Evolutionary conservation across 2,113 vertebrate species (phyloP).

Genomic region (Podocnemis expansa): DNA sequence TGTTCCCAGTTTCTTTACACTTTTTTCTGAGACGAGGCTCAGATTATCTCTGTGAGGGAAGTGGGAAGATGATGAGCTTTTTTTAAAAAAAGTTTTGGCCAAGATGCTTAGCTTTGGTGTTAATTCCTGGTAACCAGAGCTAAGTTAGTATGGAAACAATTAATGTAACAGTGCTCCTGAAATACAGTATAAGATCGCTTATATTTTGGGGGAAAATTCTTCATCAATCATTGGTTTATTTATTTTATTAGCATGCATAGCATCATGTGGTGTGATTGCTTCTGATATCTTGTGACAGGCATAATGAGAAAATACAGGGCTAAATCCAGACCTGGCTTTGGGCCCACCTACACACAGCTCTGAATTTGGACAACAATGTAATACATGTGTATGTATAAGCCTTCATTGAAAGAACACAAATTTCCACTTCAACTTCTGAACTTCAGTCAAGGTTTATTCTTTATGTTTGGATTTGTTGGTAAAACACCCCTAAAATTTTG

Average conservation of each 20-base stretch:
- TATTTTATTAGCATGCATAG: constrained; percentile 61
- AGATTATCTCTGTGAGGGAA: background rate
- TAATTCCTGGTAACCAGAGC: constrained; percentile 46
- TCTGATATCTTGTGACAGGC: constrained; percentile 46
- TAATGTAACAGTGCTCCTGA: constrained; percentile 32
- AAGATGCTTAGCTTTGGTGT: too few species aligned
- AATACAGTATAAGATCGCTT: constrained; percentile 53
- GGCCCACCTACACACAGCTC: background rate
- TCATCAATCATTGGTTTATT: constrained; percentile 57
- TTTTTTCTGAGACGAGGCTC: background rate
- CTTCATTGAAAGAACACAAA: constrained; percentile 40
- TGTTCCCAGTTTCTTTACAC: background rate
- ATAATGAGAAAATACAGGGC: constrained; percentile 51
- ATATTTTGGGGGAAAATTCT: constrained; percentile 57
- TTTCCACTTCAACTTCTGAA: background rate
- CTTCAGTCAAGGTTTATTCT: background rate
- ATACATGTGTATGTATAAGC: constrained; percentile 40
- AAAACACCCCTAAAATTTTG: constrained; percentile 31
- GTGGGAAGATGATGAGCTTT: background rate
- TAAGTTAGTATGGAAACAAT: constrained; percentile 53
- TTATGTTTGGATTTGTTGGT: constrained; percentile 23
- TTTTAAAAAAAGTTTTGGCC: background rate
- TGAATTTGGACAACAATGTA: constrained; percentile 38
- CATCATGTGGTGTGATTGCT: constrained; percentile 49
- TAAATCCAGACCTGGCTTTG: constrained; percentile 19